Base-by-base conservation (phyloP, 2,113 vertebrate genomes). In the Eurystomus gularis region DNA sequence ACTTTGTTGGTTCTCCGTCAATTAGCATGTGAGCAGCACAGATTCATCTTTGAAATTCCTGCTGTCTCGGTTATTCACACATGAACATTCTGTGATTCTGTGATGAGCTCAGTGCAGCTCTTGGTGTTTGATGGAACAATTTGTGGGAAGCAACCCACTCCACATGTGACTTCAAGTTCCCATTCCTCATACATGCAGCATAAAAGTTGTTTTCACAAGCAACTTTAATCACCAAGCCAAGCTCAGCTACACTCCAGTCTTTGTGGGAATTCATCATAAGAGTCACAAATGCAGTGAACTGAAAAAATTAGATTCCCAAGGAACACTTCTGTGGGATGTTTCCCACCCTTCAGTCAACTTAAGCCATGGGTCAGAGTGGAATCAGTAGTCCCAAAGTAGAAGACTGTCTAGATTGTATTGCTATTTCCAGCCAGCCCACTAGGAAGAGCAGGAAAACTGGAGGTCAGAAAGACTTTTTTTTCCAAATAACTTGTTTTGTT, bases 301-400 rank as follows among this genome's bases (percentile, higher is more conserved):
- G 61, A 69, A 69, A 78, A 39, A 75, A 54, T 61, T 51, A 76
- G 39, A 83, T 95, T 96, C 92, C 91, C 79, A 94, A 96, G 87
- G 49, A 93, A 93, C 48, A 64, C 5, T 94, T 76, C 69, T 91
- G 70, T 28, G 64, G 76, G 75, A 75, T 29, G 73, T 87, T 90
- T 90, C 90, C 78, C 84, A 93, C 91, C 91, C 68, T 84, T 95
- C 62, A n/a, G 35, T 87, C 40, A 28, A 3, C 70, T 80, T 84
- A 82, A 79, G 37, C 48, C 57, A 12, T 39, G n/a, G 94, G 81
- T 95, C 91, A 94, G 66, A 65, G 80, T 65, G 44, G 61, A 91
- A 94, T 49, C 83, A 85, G 40, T 68, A 79, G 70, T 94, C 54
- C 49, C 77, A 71, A 60, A 96, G 72, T 31, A 78, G 62, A 94